Percentiles rank a stretch among this genome's conserved stretches.
These are phyloP conservation scores for Meteorus sp. DNA, from an alignment of 1,140 invertebrate species.

Conservation along the genomic window DNA sequence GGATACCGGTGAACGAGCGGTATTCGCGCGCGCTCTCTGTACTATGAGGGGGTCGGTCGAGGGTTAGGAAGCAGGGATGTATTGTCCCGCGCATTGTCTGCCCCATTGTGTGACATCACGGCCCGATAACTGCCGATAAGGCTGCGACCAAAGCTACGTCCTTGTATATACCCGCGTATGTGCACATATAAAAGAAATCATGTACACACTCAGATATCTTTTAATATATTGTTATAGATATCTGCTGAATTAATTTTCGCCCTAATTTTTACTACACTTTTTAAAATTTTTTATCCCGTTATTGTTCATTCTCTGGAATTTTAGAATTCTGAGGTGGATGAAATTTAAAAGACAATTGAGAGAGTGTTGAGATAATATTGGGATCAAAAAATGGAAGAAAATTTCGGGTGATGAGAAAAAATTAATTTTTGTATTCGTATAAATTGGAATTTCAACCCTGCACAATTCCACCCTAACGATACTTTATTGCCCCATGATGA, in stretches of 20 bases:
- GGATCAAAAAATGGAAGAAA: too few relatives aligned
- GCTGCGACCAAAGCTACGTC: constrained; percentile 48
- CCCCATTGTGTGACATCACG: constrained; percentile 60
- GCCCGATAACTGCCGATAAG: constrained; percentile 61
- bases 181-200: constrained; percentile 45
- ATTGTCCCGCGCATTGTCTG: constrained; percentile 59
- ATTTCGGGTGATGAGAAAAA: too few relatives aligned
- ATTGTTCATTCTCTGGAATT: too few relatives aligned
- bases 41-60: constrained; percentile 24
- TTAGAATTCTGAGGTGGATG: too few relatives aligned
- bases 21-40: constrained; percentile 1
- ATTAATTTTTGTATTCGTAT: neutral
- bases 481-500: constrained; percentile 2
- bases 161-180: constrained; percentile 34
- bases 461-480: constrained; percentile 15
- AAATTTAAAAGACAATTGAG: too few relatives aligned
- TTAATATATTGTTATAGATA: neutral
- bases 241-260: constrained; percentile 25
- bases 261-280: too few relatives aligned
- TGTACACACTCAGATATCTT: constrained; percentile 22
- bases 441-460: neutral
- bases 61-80: constrained; percentile 50
- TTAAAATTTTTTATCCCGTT: too few relatives aligned
- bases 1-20: constrained; percentile 15
- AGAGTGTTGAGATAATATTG: too few relatives aligned